Base-by-base conservation (phyloP, 2,888 invertebrate genomes). In the Calameuta idolon region DNA sequence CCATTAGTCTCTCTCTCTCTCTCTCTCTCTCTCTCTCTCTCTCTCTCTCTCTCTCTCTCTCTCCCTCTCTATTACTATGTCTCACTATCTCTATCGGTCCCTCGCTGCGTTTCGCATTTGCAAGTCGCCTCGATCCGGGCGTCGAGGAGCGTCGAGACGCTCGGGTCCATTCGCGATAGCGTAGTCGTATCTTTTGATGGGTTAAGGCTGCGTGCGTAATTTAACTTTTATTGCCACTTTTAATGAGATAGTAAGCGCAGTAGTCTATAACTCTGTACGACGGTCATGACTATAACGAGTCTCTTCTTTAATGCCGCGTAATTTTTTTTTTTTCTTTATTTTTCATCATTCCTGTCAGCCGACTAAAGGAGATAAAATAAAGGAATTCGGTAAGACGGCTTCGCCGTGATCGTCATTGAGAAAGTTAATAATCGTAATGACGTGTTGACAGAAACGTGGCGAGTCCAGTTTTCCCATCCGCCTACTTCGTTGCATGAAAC, bases 361-460 rank as follows among this genome's bases (percentile, higher is more conserved):
- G 5, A 40, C 15, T 5, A 5, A 40, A 40, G 15, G 15, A 40
- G 15, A 15, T 40, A 15, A 40, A 40, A 40, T 15, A 40, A 40
- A 40, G 15, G 40, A 40, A 40, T 40, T 40, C 40, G 40, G 40
- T 15, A 0, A 40, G 40, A 15, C 15, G 15, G 40, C 15, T 40
- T 15, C 40, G 15, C 40, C 12, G 37, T 15, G 15, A 40, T 15
- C 40, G 15, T 15, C 40, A 15, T 40, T 40, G 40, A 40, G 74
- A n/a, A 34, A 80, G 74, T 79, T 76, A 86, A 89, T 87, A 88
- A 87, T 87, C 84, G 86, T 86, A 86, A 87, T 86, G 79, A 80
- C 84, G 85, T 85, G 89, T 88, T 89, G 90, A 89, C 89, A 88
- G 89, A 81, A 81, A 85, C 83, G 81, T 85, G 81, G 83, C 84